These are phyloP conservation scores for Eupithecia inturbata DNA, from an alignment of 2,888 invertebrate genomes.

Conservation along the genomic window DNA sequence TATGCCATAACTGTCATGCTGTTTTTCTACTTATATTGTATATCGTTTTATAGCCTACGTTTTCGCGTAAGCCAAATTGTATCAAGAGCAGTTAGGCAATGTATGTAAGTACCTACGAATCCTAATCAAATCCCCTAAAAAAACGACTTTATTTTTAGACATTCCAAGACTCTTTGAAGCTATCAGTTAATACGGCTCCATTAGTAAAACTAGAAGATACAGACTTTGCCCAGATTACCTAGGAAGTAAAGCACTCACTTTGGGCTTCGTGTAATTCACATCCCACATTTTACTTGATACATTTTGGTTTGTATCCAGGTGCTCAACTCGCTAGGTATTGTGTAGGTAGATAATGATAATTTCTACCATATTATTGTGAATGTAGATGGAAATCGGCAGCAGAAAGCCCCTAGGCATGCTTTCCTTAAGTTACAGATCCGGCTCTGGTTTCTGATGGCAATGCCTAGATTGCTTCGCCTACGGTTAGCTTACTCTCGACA, in stretches of 20 bases:
- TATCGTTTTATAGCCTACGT: not conserved
- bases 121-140: no score
- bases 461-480: conserved; percentile 67
- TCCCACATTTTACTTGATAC: not conserved
- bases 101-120: no score
- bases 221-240: no score
- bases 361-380: conserved; percentile 22
- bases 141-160: no score
- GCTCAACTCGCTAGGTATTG: conserved; percentile 18
- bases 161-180: no score
- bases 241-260: no score
- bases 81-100: no score
- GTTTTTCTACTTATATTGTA: not conserved
- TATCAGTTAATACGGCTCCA: no score
- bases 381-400: conserved; percentile 25
- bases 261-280: not conserved
- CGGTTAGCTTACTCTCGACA: conserved; percentile 64
- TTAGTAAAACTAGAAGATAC: no score
- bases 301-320: not conserved
- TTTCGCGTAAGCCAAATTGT: no score
- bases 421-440: conserved; percentile 34
- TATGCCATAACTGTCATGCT: not conserved
- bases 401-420: conserved; percentile 26
- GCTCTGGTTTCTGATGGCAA: conserved; percentile 51
- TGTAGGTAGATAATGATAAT: conserved; percentile 11